These are phyloP conservation scores for Saccostrea echinata DNA, from an alignment of 1,140 invertebrate species.

Conservation along the genomic window DNA sequence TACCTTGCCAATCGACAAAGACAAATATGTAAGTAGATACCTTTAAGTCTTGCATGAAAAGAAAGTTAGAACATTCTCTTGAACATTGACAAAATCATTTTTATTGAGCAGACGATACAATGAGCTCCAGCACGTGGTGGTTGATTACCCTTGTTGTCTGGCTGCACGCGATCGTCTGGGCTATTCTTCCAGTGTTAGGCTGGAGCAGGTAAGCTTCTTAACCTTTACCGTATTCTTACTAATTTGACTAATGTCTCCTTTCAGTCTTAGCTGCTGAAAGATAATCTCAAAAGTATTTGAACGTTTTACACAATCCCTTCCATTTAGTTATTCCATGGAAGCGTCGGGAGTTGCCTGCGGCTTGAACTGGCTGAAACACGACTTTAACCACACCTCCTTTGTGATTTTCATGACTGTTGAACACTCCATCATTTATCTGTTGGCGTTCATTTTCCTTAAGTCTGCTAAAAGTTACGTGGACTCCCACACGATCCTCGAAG, in stretches of 20 bases:
- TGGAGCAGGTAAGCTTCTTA: slow-evolving; percentile 67
- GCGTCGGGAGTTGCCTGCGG: slow-evolving; percentile 66
- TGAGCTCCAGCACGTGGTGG: slow-evolving; percentile 54
- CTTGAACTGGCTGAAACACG: slow-evolving; percentile 66
- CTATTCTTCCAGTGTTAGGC: slow-evolving; percentile 66
- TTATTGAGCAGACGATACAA: slow-evolving; percentile 48
- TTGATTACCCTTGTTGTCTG: slow-evolving; percentile 52
- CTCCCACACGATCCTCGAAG: background rate
- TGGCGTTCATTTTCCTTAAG: slow-evolving; percentile 47
- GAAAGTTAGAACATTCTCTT: background rate
- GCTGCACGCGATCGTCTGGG: slow-evolving; percentile 66
- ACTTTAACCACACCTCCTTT: slow-evolving; percentile 66
- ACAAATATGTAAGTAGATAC: slow-evolving; percentile 62
- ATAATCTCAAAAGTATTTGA: slow-evolving; percentile 6
- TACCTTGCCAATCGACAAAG: slow-evolving; percentile 65
- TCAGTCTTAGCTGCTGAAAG: background rate
- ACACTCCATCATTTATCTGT: slow-evolving; percentile 51
- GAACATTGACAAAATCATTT: background rate
- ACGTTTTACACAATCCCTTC: background rate
- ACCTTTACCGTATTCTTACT: background rate
- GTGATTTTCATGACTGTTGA: slow-evolving; percentile 56
- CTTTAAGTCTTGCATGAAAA: background rate
- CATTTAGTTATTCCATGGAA: slow-evolving; percentile 65
- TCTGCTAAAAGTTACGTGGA: slow-evolving; percentile 37
- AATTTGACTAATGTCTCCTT: background rate